These are phyloP conservation scores for Misgurnus mizolepis DNA, from an alignment of 2,113 vertebrate genomes.

Conservation along the genomic window DNA sequence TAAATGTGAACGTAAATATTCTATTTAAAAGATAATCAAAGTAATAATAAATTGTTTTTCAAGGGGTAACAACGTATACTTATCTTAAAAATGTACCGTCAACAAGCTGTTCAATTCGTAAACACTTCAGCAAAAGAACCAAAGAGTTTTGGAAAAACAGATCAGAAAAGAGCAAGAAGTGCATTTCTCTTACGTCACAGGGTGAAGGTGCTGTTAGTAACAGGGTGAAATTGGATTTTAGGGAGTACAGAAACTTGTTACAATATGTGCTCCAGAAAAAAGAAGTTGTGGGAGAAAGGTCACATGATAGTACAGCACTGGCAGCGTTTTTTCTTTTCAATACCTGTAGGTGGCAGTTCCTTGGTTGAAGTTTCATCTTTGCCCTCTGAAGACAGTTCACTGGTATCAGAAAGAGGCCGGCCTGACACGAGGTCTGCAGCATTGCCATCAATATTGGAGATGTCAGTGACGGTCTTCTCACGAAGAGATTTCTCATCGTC, in stretches of 20 bases:
- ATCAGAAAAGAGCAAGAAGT: slow-evolving; percentile 47
- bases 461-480: slow-evolving; percentile 96
- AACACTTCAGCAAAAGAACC: slow-evolving; percentile 38
- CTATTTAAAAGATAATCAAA: background rate
- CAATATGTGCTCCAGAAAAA: slow-evolving; percentile 70
- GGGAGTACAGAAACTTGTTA: slow-evolving; percentile 72
- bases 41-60: background rate
- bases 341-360: slow-evolving; percentile 89
- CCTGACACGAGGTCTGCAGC: slow-evolving; percentile 94
- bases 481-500: slow-evolving; percentile 93
- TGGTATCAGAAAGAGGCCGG: slow-evolving; percentile 85
- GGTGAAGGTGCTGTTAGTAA: slow-evolving; percentile 87
- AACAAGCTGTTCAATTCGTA: slow-evolving; percentile 35
- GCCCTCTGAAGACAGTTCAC: slow-evolving; percentile 94
- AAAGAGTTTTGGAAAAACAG: slow-evolving; percentile 50
- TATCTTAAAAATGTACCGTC: slow-evolving; percentile 24
- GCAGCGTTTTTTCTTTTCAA: slow-evolving; percentile 99
- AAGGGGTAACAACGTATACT: background rate
- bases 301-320: slow-evolving; percentile 99
- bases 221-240: slow-evolving; percentile 73
- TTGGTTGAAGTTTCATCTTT: slow-evolving; percentile 89
- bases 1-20: background rate
- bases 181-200: slow-evolving; percentile 53
- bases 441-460: slow-evolving; percentile 90
- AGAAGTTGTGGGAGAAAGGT: slow-evolving; percentile 74